Percentiles rank a stretch among this genome's conserved stretches.
These are phyloP conservation scores for Paracyprichromis sp. DNA, from an alignment of 2,113 vertebrate species.

Conservation along the genomic window DNA sequence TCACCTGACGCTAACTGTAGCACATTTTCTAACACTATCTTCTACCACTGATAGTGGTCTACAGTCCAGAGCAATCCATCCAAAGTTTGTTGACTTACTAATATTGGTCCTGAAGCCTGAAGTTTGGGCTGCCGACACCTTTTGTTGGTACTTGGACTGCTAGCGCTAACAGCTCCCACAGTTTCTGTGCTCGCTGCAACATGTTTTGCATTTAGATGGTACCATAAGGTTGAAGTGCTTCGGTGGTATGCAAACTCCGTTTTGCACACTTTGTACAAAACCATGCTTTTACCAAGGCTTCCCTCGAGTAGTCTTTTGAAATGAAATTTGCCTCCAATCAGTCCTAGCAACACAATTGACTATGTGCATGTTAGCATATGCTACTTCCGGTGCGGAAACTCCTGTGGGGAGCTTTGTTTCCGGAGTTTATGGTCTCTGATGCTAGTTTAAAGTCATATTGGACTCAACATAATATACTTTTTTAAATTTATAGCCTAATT, in stretches of 20 bases:
- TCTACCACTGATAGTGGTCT: background rate
- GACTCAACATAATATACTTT: accelerated
- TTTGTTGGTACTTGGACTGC: background rate
- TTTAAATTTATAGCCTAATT: background rate
- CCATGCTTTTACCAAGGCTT: background rate
- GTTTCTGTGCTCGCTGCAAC: background rate
- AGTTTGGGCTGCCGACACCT: background rate
- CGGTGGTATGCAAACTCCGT: background rate
- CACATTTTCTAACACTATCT: background rate
- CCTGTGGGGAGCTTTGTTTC: too few relatives aligned
- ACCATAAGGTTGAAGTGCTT: background rate
- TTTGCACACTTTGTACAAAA: background rate
- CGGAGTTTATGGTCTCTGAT: background rate
- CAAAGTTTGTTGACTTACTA: background rate
- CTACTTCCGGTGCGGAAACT: too few relatives aligned
- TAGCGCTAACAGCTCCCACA: background rate
- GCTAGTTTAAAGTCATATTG: background rate
- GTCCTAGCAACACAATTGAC: background rate
- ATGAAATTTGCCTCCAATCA: background rate
- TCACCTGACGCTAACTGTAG: background rate
- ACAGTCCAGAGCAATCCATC: background rate
- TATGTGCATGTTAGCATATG: too few relatives aligned
- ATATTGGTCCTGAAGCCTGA: background rate
- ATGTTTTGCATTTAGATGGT: background rate
- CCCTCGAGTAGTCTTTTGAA: background rate